A percentile compares a stretch with the other conserved stretches of the same genome.
Evolutionary conservation across 2,888 invertebrate species (phyloP).

Genomic region (Vannuccia rotundouncinata): DNA sequence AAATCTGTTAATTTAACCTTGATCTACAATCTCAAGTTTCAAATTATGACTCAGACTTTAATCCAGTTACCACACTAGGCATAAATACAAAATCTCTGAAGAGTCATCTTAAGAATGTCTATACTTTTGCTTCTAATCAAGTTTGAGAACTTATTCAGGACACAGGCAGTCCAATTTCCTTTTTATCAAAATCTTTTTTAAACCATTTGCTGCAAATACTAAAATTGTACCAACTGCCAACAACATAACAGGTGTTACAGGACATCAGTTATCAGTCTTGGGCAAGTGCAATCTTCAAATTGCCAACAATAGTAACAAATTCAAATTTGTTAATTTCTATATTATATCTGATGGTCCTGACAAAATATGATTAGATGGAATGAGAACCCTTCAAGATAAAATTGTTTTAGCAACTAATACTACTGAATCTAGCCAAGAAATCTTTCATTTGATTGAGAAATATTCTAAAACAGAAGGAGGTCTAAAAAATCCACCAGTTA

Average conservation of each 20-base stretch:
- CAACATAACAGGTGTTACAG: background rate
- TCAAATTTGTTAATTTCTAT: background rate
- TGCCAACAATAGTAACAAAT: background rate
- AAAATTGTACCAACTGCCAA: too few relatives aligned
- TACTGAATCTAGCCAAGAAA: background rate
- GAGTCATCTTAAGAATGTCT: background rate
- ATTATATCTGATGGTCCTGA: background rate
- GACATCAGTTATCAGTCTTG: background rate
- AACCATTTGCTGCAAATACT: too few relatives aligned
- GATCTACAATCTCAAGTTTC: too few relatives aligned
- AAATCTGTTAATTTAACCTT: background rate
- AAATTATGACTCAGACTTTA: too few relatives aligned
- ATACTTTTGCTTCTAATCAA: background rate
- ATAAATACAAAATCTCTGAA: background rate
- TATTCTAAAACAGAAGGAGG: background rate
- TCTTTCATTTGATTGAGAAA: background rate
- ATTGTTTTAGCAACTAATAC: background rate
- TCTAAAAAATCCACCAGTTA: background rate
- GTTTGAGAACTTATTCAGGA: too few relatives aligned
- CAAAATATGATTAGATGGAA: too few relatives aligned
- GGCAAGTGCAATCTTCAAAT: background rate
- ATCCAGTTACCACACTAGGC: too few relatives aligned
- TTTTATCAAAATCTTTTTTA: too few relatives aligned
- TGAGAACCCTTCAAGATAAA: background rate
- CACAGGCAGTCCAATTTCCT: too few relatives aligned